Conservation (phyloP, 2,888 invertebrate species). For the Drosophila helvetica region DNA sequence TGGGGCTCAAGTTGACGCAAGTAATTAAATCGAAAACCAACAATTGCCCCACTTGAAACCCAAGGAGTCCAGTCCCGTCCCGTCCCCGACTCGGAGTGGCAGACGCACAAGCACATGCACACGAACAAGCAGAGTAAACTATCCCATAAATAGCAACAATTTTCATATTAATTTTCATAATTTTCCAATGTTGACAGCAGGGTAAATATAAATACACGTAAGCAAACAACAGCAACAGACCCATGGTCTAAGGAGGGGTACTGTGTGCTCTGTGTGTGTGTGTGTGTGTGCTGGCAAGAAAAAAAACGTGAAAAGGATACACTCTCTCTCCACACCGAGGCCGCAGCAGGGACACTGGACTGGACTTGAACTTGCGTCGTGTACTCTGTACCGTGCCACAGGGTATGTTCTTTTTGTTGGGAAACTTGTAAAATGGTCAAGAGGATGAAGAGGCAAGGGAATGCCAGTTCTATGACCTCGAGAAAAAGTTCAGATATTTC, state of each 20-base stretch:
- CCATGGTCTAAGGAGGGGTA: background rate
- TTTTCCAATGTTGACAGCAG: slow-evolving; percentile 75
- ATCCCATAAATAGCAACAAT: slow-evolving; percentile 66
- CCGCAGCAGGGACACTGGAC: slow-evolving; percentile 35
- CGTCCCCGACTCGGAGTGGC: background rate
- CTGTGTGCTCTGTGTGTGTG: background rate
- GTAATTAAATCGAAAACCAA: slow-evolving; percentile 77
- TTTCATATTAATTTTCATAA: slow-evolving; percentile 78
- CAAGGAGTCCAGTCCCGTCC: slow-evolving; percentile 27
- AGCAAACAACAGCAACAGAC: slow-evolving; percentile 57
- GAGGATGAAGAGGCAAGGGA: too few species aligned
- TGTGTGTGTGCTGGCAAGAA: slow-evolving; percentile 10
- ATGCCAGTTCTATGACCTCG: background rate
- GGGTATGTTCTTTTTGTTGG: background rate
- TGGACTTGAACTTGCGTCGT: slow-evolving; percentile 11
- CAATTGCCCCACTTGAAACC: slow-evolving; percentile 61
- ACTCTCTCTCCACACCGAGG: slow-evolving; percentile 30
- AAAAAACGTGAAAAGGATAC: slow-evolving; percentile 68
- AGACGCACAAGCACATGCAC: slow-evolving; percentile 5
- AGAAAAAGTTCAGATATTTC: too few species aligned
- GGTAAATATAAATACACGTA: slow-evolving; percentile 71
- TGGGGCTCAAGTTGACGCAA: slow-evolving; percentile 68
- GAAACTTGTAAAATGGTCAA: background rate
- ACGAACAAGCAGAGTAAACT: slow-evolving; percentile 8
- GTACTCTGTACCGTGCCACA: background rate